Conservation (phyloP, 2,888 invertebrate genomes). For the Patella caerulea region DNA sequence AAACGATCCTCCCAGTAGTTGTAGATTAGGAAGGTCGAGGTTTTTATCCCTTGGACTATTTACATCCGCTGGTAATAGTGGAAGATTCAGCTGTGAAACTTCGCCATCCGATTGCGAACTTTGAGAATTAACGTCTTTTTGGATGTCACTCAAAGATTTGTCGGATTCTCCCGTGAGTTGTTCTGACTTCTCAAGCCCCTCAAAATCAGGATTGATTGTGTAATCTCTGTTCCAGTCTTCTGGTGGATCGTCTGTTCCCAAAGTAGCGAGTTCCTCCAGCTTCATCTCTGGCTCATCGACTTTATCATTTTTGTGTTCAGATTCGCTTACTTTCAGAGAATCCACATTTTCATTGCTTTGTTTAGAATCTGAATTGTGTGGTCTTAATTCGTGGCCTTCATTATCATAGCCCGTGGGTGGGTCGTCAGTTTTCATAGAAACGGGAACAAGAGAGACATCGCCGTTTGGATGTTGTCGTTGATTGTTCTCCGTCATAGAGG, state of each 20-base stretch:
- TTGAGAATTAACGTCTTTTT: background rate
- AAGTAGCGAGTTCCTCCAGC: background rate
- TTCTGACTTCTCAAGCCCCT: background rate
- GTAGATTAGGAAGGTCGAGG: no score
- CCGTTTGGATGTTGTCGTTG: no score
- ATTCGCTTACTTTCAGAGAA: no score
- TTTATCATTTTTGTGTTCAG: background rate
- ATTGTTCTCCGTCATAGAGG: no score
- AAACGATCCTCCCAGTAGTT: background rate
- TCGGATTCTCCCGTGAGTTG: background rate
- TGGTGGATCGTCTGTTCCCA: background rate
- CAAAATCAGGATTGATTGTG: background rate
- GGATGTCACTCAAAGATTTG: background rate
- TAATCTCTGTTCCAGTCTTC: conserved; percentile 4
- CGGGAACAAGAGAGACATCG: background rate
- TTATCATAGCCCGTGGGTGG: background rate
- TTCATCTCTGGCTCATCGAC: background rate
- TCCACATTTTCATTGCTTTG: no score
- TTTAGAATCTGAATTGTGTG: no score
- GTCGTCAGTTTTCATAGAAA: background rate
- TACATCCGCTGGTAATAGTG: no score
- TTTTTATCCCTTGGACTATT: no score
- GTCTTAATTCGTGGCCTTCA: no score
- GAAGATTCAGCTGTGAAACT: no score
- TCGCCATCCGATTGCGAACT: no score